Percentiles rank a stretch among this genome's conserved stretches.
These are phyloP conservation scores for Stictonetta naevosa DNA, from an alignment of 2,113 vertebrate genomes.

Conservation along the genomic window DNA sequence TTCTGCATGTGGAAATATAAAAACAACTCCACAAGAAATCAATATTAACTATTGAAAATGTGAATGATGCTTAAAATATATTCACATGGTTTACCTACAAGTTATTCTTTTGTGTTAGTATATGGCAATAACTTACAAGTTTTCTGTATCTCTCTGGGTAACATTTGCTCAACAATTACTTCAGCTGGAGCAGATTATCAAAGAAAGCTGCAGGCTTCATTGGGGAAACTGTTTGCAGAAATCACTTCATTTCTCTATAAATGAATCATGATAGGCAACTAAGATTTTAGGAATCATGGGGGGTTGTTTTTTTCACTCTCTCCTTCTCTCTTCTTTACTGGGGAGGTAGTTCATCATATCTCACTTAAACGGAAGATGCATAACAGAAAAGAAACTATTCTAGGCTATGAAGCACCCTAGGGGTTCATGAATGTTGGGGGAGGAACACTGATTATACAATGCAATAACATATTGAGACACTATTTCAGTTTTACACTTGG, in stretches of 20 bases:
- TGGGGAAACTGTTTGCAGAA: neutral
- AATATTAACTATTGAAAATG: constrained; percentile 35
- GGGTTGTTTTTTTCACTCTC: neutral
- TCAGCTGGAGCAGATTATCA: constrained; percentile 23
- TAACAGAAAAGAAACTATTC: constrained; percentile 61
- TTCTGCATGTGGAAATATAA: neutral
- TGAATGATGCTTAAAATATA: constrained; percentile 30
- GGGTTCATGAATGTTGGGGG: constrained; percentile 75
- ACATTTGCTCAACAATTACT: constrained; percentile 55
- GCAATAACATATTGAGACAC: constrained; percentile 76
- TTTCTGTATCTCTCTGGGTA: constrained; percentile 35
- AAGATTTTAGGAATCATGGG: constrained; percentile 54
- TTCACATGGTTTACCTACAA: neutral
- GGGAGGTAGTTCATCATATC: constrained; percentile 69
- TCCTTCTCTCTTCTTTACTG: constrained; percentile 46
- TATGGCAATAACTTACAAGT: neutral
- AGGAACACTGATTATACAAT: constrained; percentile 71
- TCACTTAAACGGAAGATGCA: constrained; percentile 65
- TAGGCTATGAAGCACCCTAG: constrained; percentile 74
- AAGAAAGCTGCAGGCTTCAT: constrained; percentile 48
- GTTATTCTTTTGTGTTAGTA: constrained; percentile 19
- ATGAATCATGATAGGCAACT: constrained; percentile 57
- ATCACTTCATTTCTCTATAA: constrained; percentile 63
- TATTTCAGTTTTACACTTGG: constrained; percentile 74
- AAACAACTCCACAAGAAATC: neutral